Conservation (phyloP, 2,888 invertebrate genomes). For the Drosophila nr. perissopoda region DNA sequence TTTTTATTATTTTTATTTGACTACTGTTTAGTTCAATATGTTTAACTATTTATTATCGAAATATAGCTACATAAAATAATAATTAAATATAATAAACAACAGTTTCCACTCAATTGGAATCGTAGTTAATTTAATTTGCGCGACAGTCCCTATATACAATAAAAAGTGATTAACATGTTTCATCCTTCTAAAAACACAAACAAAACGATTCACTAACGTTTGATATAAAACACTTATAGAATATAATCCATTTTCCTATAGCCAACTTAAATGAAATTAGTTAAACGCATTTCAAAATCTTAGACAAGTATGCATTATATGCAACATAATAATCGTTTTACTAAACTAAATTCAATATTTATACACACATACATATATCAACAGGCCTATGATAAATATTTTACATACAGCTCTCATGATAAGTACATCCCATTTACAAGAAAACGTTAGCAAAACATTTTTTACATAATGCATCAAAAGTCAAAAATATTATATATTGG, state of each 20-base stretch:
- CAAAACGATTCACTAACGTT: conserved; percentile 41
- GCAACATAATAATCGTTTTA: conserved; percentile 45
- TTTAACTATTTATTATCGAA: conserved; percentile 76
- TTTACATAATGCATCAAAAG: conserved; percentile 35
- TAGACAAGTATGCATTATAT: conserved; percentile 59
- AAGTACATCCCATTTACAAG: conserved; percentile 21
- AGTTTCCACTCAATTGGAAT: conserved; percentile 44
- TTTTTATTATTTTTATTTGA: conserved; percentile 65
- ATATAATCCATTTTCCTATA: conserved; percentile 69
- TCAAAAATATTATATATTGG: conserved; percentile 55
- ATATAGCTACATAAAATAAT: conserved; percentile 70
- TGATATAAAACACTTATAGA: conserved; percentile 58
- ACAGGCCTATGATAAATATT: conserved; percentile 22
- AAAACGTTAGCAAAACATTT: conserved; percentile 48
- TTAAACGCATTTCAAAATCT: conserved; percentile 76
- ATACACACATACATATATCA: conserved; percentile 13
- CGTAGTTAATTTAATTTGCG: conserved; percentile 77
- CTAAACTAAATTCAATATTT: conserved; percentile 50
- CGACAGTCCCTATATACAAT: conserved; percentile 65
- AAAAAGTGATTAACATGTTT: conserved; percentile 70
- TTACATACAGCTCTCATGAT: conserved; percentile 31
- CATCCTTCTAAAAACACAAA: conserved; percentile 38
- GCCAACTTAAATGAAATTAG: conserved; percentile 72
- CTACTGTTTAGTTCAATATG: conserved; percentile 77
- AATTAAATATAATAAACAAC: conserved; percentile 50